Evolutionary conservation across 2,888 invertebrate species (phyloP), one percentile per base, ranked within the genome.

Genomic region (Drosophila anomelani): DNA sequence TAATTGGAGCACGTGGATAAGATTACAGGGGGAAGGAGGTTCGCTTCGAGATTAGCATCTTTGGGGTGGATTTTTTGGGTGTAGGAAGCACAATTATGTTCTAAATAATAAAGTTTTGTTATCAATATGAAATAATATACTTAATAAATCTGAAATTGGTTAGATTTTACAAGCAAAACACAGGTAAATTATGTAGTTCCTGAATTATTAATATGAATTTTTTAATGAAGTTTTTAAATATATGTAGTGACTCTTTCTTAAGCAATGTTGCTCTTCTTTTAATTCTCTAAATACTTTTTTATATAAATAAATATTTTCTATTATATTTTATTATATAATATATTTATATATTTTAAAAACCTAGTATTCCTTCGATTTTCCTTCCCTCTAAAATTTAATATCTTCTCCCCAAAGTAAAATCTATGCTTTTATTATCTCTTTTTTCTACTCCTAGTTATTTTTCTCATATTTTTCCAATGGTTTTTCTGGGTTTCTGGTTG

Each of bases 401-500:
- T 17, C 9, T 34, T 34, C 6, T n/a, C 6, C 15, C 12, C 2
- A 34, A 49, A 17, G 29, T 7, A 12, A 6, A 36, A 38, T 15
- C 49, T 49, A 38, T 61, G 15, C 20, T 44, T 60, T 60, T 17
- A 12, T 6, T 41, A 13, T 38, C 4, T 10, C 3, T 5, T 23
- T 49, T 20, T 43, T 2, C 4, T 20, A 12, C 13, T 4, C 29
- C n/a, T 1, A 29, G 4, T 32, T 66, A 57, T 54, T 29, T 60
- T 49, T 60, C 58, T 58, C 51, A 36, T 75, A 54, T 61, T 55
- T 54, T 34, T 17, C 41, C 55, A 54, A 34, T 54, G 32, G 32
- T 41, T 60, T 43, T 34, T 78, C 58, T 51, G 60, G 34, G n/a
- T 38, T 67, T 53, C 56, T 47, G 73, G 55, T 60, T 67, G 59